These are phyloP conservation scores for Caenorhabditis inopinata DNA, from an alignment of 1,140 invertebrate genomes.

Conservation along the genomic window DNA sequence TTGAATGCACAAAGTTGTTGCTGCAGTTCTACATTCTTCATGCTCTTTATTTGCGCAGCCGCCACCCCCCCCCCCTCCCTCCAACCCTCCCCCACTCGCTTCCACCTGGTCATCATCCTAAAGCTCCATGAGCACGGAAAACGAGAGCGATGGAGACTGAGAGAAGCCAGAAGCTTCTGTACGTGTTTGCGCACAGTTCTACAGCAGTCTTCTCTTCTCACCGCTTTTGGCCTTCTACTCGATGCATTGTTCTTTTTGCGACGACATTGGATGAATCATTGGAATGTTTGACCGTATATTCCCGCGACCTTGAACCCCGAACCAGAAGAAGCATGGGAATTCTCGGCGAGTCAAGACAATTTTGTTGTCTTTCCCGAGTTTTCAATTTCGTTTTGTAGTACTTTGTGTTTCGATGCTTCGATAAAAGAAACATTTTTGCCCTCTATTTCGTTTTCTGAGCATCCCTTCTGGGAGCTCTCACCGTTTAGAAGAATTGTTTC, in stretches of 20 bases:
- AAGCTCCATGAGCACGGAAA: conserved; percentile 27
- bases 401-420: neutral
- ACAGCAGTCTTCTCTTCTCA: neutral
- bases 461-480: too few relatives aligned
- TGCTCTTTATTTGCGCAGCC: conserved; percentile 15
- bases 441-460: neutral
- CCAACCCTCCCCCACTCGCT: neutral
- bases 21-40: neutral
- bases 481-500: too few relatives aligned
- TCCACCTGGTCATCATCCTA: conserved; percentile 19
- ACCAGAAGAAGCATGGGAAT: neutral
- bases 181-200: conserved; percentile 29
- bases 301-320: neutral
- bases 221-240: neutral
- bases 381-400: neutral
- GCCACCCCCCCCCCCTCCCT: neutral
- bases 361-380: conserved; percentile 14
- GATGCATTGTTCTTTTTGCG: conserved; percentile 18
- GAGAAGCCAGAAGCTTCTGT: conserved; percentile 17
- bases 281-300: neutral
- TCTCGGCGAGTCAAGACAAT: neutral
- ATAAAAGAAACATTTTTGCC: neutral
- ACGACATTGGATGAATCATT: neutral
- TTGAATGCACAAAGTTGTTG: conserved; percentile 12
- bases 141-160: neutral